A percentile compares a stretch with the other conserved stretches of the same genome.
phyloP scores from a whole-genome alignment of 2,797 vertebrate species.

The Rhyacichthys aspro region DNA sequence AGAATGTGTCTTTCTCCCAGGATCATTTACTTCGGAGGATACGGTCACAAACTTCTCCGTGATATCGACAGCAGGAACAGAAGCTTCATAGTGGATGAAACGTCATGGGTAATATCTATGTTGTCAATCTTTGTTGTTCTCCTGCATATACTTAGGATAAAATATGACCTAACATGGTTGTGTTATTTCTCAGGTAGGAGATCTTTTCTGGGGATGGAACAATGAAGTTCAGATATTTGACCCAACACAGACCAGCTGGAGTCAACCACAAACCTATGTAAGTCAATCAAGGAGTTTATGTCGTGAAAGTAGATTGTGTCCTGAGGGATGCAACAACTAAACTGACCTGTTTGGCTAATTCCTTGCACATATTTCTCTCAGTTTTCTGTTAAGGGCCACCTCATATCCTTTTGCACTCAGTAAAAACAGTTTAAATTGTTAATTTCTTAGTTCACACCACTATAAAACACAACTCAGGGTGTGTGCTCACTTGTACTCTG shows the following conservation, averaged over 20 bases:
- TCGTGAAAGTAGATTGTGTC: too few relatives aligned
- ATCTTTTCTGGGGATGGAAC: slow-evolving; percentile 95
- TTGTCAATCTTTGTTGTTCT: neutral
- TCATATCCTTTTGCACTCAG: too few relatives aligned
- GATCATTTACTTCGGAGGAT: slow-evolving; percentile 94
- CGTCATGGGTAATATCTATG: slow-evolving; percentile 86
- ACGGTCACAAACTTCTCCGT: slow-evolving; percentile 88
- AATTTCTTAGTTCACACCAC: too few relatives aligned
- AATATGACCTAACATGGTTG: neutral
- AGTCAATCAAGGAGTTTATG: slow-evolving; percentile 45
- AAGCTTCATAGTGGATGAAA: slow-evolving; percentile 91
- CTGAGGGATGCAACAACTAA: too few relatives aligned
- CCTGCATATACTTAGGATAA: neutral
- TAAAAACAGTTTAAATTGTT: too few relatives aligned
- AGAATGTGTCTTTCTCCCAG: slow-evolving; percentile 66
- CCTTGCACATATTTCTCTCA: too few relatives aligned
- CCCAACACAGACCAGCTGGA: slow-evolving; percentile 83
- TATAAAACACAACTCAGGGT: too few relatives aligned
- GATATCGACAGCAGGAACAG: slow-evolving; percentile 80
- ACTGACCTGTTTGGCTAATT: too few relatives aligned
- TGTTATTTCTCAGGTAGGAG: slow-evolving; percentile 79
- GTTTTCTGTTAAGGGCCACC: too few relatives aligned
- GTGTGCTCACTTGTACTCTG: too few relatives aligned
- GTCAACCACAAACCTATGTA: slow-evolving; percentile 85
- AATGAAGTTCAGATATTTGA: slow-evolving; percentile 95